Percentiles rank a stretch among this genome's conserved stretches.
These are phyloP conservation scores for Catocala fraxini DNA, from an alignment of 2,888 invertebrate species.

Conservation along the genomic window DNA sequence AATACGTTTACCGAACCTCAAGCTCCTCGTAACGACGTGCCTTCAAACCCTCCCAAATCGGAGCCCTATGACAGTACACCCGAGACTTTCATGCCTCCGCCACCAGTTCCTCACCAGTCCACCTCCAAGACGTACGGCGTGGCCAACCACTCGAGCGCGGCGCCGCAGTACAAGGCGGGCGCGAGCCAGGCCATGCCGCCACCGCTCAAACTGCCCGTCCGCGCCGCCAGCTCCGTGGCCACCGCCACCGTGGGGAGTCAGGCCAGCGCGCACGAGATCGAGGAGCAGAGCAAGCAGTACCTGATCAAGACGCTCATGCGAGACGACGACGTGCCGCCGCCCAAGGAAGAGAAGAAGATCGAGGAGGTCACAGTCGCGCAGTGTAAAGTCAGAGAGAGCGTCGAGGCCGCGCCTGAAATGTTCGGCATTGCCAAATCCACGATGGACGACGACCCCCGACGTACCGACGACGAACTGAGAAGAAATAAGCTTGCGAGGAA, in stretches of 20 bases:
- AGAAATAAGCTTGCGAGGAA: constrained; percentile 56
- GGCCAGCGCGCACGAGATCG: constrained; percentile 86
- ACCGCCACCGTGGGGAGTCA: constrained; percentile 82
- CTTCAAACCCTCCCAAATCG: constrained; percentile 43
- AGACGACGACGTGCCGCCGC: constrained; percentile 93
- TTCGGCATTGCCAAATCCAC: constrained; percentile 83
- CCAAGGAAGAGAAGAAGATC: constrained; percentile 86
- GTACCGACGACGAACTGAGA: constrained; percentile 69
- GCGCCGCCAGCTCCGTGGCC: constrained; percentile 68
- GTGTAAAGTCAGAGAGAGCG: constrained; percentile 68
- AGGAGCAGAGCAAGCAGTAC: constrained; percentile 92
- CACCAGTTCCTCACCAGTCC: constrained; percentile 70
- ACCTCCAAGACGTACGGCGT: constrained; percentile 54
- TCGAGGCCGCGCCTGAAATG: constrained; percentile 84
- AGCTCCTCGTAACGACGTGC: constrained; percentile 40
- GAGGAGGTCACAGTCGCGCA: constrained; percentile 84
- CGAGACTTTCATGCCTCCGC: constrained; percentile 75
- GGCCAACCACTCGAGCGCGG: constrained; percentile 23
- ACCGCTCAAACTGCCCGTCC: constrained; percentile 70
- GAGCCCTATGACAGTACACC: constrained; percentile 48
- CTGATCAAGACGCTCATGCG: constrained; percentile 97
- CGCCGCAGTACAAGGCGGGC: constrained; percentile 11
- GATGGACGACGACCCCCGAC: constrained; percentile 58
- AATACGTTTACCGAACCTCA: constrained; percentile 61
- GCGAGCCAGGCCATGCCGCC: constrained; percentile 69